These are phyloP conservation scores for Chelonoidis abingdonii DNA, from an alignment of 2,113 vertebrate genomes.

Conservation along the genomic window DNA sequence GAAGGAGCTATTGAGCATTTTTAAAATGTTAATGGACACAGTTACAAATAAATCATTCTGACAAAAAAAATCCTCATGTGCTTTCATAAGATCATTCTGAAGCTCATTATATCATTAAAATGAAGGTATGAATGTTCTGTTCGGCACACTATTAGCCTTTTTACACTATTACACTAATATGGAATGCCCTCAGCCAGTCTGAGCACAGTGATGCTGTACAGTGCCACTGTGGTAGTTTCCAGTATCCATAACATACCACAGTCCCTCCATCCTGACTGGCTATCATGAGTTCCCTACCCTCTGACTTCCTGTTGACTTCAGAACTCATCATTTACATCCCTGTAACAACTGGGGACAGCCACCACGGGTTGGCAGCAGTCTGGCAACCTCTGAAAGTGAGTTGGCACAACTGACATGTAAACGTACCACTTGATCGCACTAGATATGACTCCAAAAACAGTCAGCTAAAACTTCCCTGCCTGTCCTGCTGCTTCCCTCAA, in stretches of 20 bases:
- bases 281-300: not conserved
- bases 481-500: not conserved
- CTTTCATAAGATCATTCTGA: conserved; percentile 42
- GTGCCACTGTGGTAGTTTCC: not conserved
- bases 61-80: conserved; percentile 26
- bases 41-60: conserved; percentile 68
- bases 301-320: not conserved
- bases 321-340: not conserved
- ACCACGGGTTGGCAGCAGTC: not conserved
- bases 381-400: not conserved
- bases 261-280: not conserved
- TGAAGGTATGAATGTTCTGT: not conserved
- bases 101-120: conserved; percentile 29
- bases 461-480: not conserved
- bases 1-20: conserved; percentile 48
- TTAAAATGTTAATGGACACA: conserved; percentile 63
- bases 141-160: not conserved
- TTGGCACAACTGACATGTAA: not conserved
- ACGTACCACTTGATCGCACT: not conserved
- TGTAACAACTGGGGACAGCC: not conserved
- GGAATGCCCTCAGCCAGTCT: not conserved
- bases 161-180: not conserved
- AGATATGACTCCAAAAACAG: not conserved
- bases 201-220: not conserved
- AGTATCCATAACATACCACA: accelerated